Conservation (phyloP, 2,888 invertebrate genomes). For the Piscicola geometra region DNA sequence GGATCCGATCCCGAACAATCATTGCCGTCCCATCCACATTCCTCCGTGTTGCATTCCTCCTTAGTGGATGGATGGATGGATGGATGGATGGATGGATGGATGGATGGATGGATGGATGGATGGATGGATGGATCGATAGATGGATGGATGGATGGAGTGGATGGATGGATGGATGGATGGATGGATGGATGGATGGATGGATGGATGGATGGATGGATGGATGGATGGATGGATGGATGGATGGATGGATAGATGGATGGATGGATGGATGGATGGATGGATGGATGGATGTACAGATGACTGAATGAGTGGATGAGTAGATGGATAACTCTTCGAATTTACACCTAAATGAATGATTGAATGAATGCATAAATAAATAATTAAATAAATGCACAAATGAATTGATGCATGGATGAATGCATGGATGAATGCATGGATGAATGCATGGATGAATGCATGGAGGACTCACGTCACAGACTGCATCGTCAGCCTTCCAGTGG, state of each 20-base stretch:
- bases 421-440: conserved; percentile 18
- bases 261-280: conserved; percentile 4
- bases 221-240: conserved; percentile 8
- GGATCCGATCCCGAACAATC: conserved; percentile 80
- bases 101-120: conserved; percentile 23
- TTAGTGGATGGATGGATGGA: conserved; percentile 38
- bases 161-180: conserved; percentile 14
- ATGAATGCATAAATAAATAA: conserved; percentile 12
- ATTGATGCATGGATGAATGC: not conserved
- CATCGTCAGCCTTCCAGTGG: conserved; percentile 74
- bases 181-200: conserved; percentile 18
- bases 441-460: not conserved
- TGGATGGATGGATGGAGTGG: conserved; percentile 7
- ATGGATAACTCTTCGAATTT: not conserved
- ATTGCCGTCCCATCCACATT: conserved; percentile 87
- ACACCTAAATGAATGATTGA: conserved; percentile 3
- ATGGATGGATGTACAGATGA: conserved; percentile 15
- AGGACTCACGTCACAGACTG: conserved; percentile 67
- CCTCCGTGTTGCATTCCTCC: conserved; percentile 83
- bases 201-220: conserved; percentile 17
- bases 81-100: conserved; percentile 16
- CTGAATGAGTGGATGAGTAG: conserved; percentile 15
- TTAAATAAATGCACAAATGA: not conserved
- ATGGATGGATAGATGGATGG: conserved; percentile 17
- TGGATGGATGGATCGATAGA: conserved; percentile 8